phyloP scores from a whole-genome alignment of 2,888 invertebrate genomes.

The Nymphalis polychloros region DNA sequence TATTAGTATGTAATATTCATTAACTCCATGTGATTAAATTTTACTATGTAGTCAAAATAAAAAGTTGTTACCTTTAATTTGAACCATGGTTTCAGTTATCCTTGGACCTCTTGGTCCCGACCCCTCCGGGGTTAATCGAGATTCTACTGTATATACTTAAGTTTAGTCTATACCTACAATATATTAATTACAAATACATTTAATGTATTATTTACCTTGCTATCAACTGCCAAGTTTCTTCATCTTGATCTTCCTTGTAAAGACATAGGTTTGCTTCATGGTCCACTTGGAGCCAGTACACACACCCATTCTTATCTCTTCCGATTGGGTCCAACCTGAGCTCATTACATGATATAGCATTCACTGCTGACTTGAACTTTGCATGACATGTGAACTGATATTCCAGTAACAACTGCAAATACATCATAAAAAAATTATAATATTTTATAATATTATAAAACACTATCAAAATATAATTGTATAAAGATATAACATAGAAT shows the following conservation, averaged over 20 bases:
- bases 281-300: constrained; percentile 97
- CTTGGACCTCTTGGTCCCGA: too few relatives aligned
- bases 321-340: constrained; percentile 95
- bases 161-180: too few relatives aligned
- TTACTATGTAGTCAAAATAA: too few relatives aligned
- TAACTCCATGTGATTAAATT: too few relatives aligned
- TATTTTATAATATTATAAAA: not conserved
- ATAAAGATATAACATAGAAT: not conserved
- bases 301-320: constrained; percentile 92
- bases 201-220: constrained; percentile 84
- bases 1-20: too few relatives aligned
- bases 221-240: constrained; percentile 96
- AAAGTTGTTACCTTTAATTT: too few relatives aligned
- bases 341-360: constrained; percentile 88
- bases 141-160: too few relatives aligned
- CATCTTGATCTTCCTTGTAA: constrained; percentile 97
- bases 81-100: too few relatives aligned
- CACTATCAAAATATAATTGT: not conserved
- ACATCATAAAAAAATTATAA: constrained; percentile 12
- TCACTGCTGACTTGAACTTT: constrained; percentile 94
- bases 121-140: too few relatives aligned
- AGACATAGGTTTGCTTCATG: constrained; percentile 93
- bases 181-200: too few relatives aligned
- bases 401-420: constrained; percentile 90
- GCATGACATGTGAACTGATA: constrained; percentile 96